Base-by-base conservation (phyloP, 2,797 vertebrate species). In the Lagodon rhomboides region DNA sequence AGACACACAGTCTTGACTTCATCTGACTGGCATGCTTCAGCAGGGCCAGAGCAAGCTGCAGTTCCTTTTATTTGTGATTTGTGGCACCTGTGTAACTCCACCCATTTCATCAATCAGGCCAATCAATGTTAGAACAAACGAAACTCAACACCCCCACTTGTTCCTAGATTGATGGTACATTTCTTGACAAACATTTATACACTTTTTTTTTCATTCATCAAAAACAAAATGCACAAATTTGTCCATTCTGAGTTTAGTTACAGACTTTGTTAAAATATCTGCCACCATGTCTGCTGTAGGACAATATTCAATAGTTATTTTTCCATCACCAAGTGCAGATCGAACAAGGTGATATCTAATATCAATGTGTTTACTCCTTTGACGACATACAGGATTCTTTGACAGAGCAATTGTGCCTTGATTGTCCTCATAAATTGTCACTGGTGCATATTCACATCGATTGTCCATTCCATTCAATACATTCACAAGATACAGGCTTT, bases 321-420 rank as follows among this genome's bases (percentile, higher is more conserved):
- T 64, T 20, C 62, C 62, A 64, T 64, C 44, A 46, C 2, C 3
- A 20, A 64, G 44, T 47, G 44, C 43, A 49, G 44, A 64, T 64
- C 62, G 16, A 27, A 64, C 30, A 59, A 59, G 38, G 5, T 49
- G 23, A 50, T 30, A 49, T 9, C 7, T 64, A 1, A 62, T 27
- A 16, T 38, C 27, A 38, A 59, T 3, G 2, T 59, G 56, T 56
- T 56, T 58, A 30, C 25, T 5, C 55, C 55, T 58, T 56, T 34
- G 56, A n/a, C 18, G 11, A 60, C 58, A 60, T 15, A 41, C 58
- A 34, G 49, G 49, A 3, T 54, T 67, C 30, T 67, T 67, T 13
- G 54, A 75, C 27, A 75, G 7, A 49, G 73, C 63, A 75, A 67
- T 50, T 20, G 73, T 43, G 2, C 62, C 51, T 68, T 70, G 72